A percentile compares a stretch with the other conserved stretches of the same genome.
phyloP scores from a whole-genome alignment of 2,888 invertebrate species.

The Folsomia manolachei region DNA sequence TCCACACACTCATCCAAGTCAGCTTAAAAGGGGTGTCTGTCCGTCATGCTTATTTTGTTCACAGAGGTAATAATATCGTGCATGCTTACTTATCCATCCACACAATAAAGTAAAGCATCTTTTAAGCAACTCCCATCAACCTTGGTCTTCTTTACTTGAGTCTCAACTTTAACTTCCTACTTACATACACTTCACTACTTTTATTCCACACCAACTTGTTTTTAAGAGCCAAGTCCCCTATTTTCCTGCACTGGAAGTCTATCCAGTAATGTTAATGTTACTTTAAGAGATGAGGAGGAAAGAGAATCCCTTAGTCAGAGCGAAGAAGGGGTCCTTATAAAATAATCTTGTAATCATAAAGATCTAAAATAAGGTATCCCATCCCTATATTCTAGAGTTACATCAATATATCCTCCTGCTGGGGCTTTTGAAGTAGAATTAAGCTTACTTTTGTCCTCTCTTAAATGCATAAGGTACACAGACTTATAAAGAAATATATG shows the following conservation, averaged over 20 bases:
- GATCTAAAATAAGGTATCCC: background rate
- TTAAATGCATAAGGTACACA: background rate
- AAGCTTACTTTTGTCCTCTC: background rate
- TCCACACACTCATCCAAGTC: conserved; percentile 13
- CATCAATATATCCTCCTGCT: background rate
- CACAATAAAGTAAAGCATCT: background rate
- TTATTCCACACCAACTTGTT: conserved; percentile 39
- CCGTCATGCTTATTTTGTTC: conserved; percentile 35
- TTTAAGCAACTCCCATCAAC: conserved; percentile 24
- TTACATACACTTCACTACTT: conserved; percentile 27
- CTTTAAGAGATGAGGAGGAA: too few species aligned
- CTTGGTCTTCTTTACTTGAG: conserved; percentile 40
- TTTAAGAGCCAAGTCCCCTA: conserved; percentile 1
- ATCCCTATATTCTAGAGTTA: conserved; percentile 2
- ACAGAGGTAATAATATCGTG: conserved; percentile 3
- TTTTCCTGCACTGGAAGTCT: background rate
- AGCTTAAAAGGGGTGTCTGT: conserved; percentile 42
- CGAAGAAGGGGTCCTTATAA: background rate
- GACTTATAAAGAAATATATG: background rate
- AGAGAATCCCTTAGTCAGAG: background rate
- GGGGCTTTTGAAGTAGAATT: background rate
- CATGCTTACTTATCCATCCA: background rate
- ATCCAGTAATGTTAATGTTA: background rate
- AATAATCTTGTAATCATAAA: background rate
- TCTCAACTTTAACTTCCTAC: conserved; percentile 37